Base-by-base conservation (phyloP, 2,888 invertebrate species). In the Brachycybe producta region DNA sequence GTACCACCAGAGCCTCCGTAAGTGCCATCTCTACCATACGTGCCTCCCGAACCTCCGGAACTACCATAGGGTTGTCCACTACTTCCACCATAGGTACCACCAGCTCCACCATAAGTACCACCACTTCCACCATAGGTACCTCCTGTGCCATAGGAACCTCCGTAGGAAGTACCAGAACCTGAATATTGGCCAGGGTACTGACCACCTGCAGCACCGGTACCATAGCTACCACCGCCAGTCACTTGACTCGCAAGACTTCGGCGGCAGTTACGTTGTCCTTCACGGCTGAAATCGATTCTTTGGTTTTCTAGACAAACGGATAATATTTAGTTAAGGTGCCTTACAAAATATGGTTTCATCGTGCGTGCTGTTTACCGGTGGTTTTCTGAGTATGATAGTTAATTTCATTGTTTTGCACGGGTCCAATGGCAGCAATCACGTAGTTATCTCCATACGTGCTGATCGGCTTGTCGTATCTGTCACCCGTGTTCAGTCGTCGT, bases 381-480 rank as follows among this genome's bases (percentile, higher is more conserved):
- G 82, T 83, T 58, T 78, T 79, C 62, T 76, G 75, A 54, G 78
- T 77, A 65, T 90, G 90, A 0, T 87, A 83, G 60, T 86, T 86
- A 4, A 88, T 86, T 64, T 90, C 87, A 47, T 78, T 69, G 0
- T 76, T 73, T 70, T 86, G 87, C 27, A 91, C 71, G 0, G 82
- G 81, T 0, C 91, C 90, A 58, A 90, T 84, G 3, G 90, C 90
- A 0, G 87, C 88, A 48, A 91, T 84, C 3, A 90, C 80, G 24
- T 80, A 83, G 23, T 82, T 79, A 27, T 82, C 78, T 1, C 78
- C 71, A 23, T 79, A 75, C 2, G 73, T 71, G 1, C 80, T 74
- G 45, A 85, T 76, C 56, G 80, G 76, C 57, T 54, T 52, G 51
- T 61, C 61, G 23, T 56, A 52, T 27, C 55, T 46, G 40, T 55